A percentile compares a stretch with the other conserved stretches of the same genome.
Conservation (phyloP, 35 echinoderm and acorn worm species). For the Diadema setosum region DNA sequence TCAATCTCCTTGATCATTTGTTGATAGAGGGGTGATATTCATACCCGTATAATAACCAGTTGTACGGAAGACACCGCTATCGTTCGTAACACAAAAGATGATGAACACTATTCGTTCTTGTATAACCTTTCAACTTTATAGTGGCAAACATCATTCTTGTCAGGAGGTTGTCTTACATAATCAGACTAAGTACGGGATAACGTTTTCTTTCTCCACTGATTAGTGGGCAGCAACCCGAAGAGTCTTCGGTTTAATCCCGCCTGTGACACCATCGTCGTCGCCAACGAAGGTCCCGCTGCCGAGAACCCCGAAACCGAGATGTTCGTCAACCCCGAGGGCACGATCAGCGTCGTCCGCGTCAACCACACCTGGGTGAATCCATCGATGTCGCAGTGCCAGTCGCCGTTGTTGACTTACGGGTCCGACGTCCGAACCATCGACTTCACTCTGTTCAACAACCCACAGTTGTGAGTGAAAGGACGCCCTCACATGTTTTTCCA, state of each 20-base stretch:
- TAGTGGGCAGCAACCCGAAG: not conserved
- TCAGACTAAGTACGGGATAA: too few relatives aligned
- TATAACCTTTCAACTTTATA: too few relatives aligned
- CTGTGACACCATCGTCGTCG: conserved; percentile 1
- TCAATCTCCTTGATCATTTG: too few relatives aligned
- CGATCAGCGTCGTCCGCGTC: not conserved
- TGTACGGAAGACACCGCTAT: too few relatives aligned
- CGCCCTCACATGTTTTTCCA: too few relatives aligned
- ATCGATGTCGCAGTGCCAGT: not conserved
- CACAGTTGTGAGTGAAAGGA: not conserved
- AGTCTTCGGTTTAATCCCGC: not conserved
- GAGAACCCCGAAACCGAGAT: not conserved
- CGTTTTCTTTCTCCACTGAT: not conserved
- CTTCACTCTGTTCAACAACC: not conserved
- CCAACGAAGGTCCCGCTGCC: not conserved
- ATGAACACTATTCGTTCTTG: too few relatives aligned
- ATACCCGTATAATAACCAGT: too few relatives aligned
- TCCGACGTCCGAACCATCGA: not conserved
- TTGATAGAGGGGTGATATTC: too few relatives aligned
- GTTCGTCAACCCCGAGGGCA: not conserved
- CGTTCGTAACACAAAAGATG: too few relatives aligned
- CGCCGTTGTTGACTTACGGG: not conserved
- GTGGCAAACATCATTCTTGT: too few relatives aligned
- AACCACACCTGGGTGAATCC: not conserved
- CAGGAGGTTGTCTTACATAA: too few relatives aligned